These are phyloP conservation scores for Caerostris extrusa DNA, from an alignment of 1,140 invertebrate species.

Conservation along the genomic window DNA sequence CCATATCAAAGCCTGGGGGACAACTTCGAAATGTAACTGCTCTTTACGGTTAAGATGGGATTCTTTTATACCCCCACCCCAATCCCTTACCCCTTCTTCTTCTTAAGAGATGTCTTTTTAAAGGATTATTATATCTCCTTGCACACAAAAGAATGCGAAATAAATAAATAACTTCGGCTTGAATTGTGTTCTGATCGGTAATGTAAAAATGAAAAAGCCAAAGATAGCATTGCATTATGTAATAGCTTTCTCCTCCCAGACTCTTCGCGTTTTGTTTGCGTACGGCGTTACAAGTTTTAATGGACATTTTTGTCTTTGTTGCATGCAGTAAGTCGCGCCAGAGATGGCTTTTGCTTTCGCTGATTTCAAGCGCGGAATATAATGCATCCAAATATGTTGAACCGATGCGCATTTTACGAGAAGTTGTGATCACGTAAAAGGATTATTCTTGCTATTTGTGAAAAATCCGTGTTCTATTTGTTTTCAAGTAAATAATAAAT, in stretches of 20 bases:
- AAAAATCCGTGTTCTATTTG: background rate
- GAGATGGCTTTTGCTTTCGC: background rate
- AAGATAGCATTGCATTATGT: background rate
- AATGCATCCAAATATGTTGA: background rate
- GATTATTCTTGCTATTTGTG: background rate
- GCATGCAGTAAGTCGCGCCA: background rate
- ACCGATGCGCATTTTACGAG: background rate
- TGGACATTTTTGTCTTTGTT: conserved; percentile 34
- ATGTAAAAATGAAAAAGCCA: conserved; percentile 19
- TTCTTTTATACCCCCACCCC: conserved; percentile 26
- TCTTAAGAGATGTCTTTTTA: conserved; percentile 8
- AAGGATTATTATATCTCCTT: conserved; percentile 50
- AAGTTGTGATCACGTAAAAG: background rate
- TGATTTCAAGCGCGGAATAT: background rate
- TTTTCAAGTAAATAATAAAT: background rate
- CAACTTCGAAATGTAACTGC: conserved; percentile 40
- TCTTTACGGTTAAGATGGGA: conserved; percentile 56
- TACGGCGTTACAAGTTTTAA: background rate
- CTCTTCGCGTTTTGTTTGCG: background rate
- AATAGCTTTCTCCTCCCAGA: background rate
- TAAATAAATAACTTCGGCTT: conserved; percentile 32
- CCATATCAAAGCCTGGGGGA: conserved; percentile 14
- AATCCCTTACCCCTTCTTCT: background rate
- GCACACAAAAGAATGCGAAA: conserved; percentile 19
- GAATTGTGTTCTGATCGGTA: background rate